Base-by-base conservation (phyloP, 2,888 invertebrate species). In the Morpho helenor region DNA sequence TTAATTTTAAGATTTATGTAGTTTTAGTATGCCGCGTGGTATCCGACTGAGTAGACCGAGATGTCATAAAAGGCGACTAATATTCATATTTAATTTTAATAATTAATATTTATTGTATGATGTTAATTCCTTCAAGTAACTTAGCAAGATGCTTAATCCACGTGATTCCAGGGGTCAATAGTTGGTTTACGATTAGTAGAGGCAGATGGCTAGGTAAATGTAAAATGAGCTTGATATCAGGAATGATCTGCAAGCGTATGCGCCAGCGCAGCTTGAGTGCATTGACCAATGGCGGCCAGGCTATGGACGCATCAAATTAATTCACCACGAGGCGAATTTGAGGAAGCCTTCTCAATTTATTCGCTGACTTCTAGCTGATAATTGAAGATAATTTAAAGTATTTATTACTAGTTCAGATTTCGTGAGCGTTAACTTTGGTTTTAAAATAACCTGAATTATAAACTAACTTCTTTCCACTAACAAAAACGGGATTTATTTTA, bases 221-320 rank as follows among this genome's bases (percentile, higher is more conserved):
- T 82, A 76, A 74, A 78, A 76, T 76, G 75, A 73, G 71, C 71
- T 72, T 76, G 75, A 71, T 86, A 86, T 84, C 85, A 74, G 69
- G 56, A 70, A 65, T 80, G 87, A 86, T 88, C 88, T 84, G 89
- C 87, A 85, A 84, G 79, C 81, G 82, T 77, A 76, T 68, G 73
- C 71, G 66, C 62, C 63, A 63, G 50, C 72, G 88, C 89, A 89
- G 85, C 89, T 89, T 89, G 87, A 67, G 71, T 44, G 55, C 62
- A 61, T 66, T 77, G 75, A 72, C 89, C 89, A 89, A 89, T 89
- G 61, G 79, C 71, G 67, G 65, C 66, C 68, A 70, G 62, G 70
- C 58, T 64, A 62, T 65, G 64, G 70, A 68, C 73, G 72, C 71
- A 67, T 66, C 68, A 67, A 79, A 80, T 83, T 82, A 79, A 82